Evolutionary conservation across 1,140 invertebrate species (phyloP), one percentile per base, ranked within the genome.

Genomic region (Drosophila auraria): DNA sequence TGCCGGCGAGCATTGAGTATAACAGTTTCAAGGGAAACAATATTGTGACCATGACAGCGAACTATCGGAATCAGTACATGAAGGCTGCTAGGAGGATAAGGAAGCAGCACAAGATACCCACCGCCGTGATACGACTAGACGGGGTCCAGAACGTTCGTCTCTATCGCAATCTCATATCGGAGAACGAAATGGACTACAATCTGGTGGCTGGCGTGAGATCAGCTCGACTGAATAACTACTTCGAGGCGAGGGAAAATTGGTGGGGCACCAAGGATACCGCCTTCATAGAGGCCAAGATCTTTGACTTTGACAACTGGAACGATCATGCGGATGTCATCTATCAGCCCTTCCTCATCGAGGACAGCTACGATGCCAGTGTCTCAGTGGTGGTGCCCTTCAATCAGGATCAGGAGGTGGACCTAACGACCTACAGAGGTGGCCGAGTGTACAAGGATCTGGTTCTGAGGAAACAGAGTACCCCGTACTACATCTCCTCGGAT

Each of bases 301-400:
- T 99, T 93, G 99, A 99, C 94, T 99, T 99, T 94, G 98, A 99
- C 93, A 99, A 99, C 91, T 99, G 99, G 99, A 99, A 99, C 92
- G 98, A 98, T 93, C 98, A 98, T 93, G 98, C 98, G 0, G 95
- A 98, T 42, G 98, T 98, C 0, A 94, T 96, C 20, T 99, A 97
- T 93, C 95, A 95, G 65, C 99, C 98, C 0, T 99, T 96, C 93
- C 94, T 99, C 44, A 94, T 96, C 44, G 96, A 96, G 90, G 95
- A 97, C 81, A 94, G 94, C 53, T 95, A 97, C 80, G 95, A 96
- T 72, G 95, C 96, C 0, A 96, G 96, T 66, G 94, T 97, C n/a
- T 97, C 97, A 0, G 94, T 95, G 1, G 94, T 95, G 0, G 96
- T 95, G 82, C 69, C 82, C 0, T 92, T 93, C 8, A 93, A 82